A percentile compares a stretch with the other conserved stretches of the same genome.
Evolutionary conservation across 2,113 vertebrate species (phyloP).

Genomic region (Hyperopisus bebe): DNA sequence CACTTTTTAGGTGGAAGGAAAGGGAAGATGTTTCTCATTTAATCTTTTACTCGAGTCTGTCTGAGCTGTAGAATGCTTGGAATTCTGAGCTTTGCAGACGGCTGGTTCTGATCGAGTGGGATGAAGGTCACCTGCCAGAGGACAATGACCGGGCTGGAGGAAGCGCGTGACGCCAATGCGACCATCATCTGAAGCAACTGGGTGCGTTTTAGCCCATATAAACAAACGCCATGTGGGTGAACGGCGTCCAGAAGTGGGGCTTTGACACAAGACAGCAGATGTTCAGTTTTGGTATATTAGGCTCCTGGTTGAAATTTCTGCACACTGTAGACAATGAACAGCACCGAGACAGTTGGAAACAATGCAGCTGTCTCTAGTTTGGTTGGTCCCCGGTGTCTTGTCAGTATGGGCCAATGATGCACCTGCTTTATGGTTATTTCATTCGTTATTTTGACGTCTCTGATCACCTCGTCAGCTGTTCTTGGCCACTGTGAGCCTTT

Average conservation of each 20-base stretch:
- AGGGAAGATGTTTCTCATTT: background rate
- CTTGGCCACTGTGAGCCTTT: background rate
- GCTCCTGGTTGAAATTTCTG: background rate
- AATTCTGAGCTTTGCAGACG: background rate
- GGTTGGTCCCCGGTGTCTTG: background rate
- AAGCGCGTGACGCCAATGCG: background rate
- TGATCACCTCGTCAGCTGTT: background rate
- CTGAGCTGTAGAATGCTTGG: conserved; percentile 2
- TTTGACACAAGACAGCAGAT: background rate
- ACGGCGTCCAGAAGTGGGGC: background rate
- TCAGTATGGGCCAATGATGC: background rate
- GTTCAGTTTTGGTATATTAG: background rate
- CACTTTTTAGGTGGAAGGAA: background rate
- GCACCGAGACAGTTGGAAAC: background rate
- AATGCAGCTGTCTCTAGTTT: background rate
- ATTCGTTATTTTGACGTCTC: background rate
- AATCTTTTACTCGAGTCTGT: background rate
- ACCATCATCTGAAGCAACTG: background rate
- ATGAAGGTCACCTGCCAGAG: background rate
- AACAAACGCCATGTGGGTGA: background rate
- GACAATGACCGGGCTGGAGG: too few species aligned
- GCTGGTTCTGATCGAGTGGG: background rate
- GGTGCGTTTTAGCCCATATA: background rate
- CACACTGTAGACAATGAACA: background rate
- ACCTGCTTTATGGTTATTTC: background rate